phyloP scores from a whole-genome alignment of 1,140 invertebrate species.

The Dryas iulia region DNA sequence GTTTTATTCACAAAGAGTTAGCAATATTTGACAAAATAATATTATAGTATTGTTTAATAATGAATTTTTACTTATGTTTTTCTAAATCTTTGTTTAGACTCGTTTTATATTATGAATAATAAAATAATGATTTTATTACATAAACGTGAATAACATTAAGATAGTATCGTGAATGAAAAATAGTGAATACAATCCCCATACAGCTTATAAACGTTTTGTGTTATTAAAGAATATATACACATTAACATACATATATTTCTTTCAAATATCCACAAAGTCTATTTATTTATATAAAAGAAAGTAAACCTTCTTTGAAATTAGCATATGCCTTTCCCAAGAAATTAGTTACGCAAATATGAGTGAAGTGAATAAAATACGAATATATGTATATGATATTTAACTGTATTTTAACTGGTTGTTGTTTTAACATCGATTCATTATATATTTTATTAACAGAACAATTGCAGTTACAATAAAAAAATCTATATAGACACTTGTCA shows the following conservation, averaged over 20 bases:
- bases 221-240: no score
- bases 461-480: conserved; percentile 28
- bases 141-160: not conserved
- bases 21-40: not conserved
- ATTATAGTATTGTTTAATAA: not conserved
- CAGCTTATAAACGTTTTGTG: no score
- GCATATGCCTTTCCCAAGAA: no score
- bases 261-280: no score
- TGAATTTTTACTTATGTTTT: not conserved
- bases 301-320: no score
- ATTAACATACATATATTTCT: no score
- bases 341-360: no score
- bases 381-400: not conserved
- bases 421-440: not conserved
- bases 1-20: not conserved
- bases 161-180: not conserved
- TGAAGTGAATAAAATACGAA: not conserved
- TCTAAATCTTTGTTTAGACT: not conserved
- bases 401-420: not conserved
- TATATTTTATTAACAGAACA: not conserved
- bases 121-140: not conserved
- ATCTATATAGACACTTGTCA: conserved; percentile 30
- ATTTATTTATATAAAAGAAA: no score
- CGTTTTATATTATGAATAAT: not conserved
- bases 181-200: no score